Evolutionary conservation across 2,113 vertebrate species (phyloP), one percentile per base, ranked within the genome.

Genomic region (Cyanoderma ruficeps): DNA sequence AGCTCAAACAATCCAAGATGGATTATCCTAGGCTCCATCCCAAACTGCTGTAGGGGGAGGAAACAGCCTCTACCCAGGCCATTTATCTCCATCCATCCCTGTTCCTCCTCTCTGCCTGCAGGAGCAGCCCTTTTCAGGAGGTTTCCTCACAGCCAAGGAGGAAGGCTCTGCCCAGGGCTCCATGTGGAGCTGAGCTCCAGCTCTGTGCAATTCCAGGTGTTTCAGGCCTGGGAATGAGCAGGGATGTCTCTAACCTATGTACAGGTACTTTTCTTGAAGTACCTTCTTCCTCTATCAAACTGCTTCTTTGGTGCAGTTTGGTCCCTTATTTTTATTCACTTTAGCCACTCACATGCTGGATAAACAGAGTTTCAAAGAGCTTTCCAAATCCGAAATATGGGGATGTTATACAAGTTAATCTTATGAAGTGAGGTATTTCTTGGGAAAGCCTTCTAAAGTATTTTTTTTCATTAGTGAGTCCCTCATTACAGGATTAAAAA

Each of bases 401-500:
- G 52, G 42, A 78, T 27, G 6, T 81, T 46, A n/a, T 25, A 56
- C 47, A 71, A 88, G 70, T 55, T 42, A 75, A 80, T 86, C 71
- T 93, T 77, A 55, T 1, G 13, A 83, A 90, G 70, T 0, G 1
- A 83, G 39, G 64, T 86, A 65, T 83, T 89, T 94, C 68, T 81
- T 96, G 92, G 69, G 74, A 95, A 96, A 95, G 69, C 35, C 63
- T 93, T 90, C 75, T 93, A 27, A 83, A 90, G 90, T 53, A 89
- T 80, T 86, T 93, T 93, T 74, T 90, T 96, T 94, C 90, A 86
- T 96, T 92, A 88, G 59, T 1, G 9, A 93, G 83, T 90, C 50
- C 49, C 59, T 94, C 50, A 74, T 95, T 97, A 92, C 47, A 90
- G 80, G 95, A 97, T 97, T 95, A 96, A 95, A 95, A 88, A 63